Evolutionary conservation across 2,888 invertebrate species (phyloP).

Genomic region (Drosophila mercatorum): DNA sequence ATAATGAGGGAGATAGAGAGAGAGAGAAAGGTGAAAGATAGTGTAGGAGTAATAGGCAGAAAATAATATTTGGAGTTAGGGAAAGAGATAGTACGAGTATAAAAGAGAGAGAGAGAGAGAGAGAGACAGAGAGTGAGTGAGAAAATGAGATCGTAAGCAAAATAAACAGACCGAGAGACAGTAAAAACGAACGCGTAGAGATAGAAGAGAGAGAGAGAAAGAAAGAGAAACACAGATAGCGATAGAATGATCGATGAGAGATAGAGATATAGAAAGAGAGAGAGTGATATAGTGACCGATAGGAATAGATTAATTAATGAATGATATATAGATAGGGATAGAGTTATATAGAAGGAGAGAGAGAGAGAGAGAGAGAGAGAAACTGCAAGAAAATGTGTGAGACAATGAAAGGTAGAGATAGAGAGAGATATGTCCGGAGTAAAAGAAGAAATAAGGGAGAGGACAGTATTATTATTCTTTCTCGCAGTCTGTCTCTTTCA

Average conservation of each 20-base stretch:
- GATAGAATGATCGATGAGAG: not conserved
- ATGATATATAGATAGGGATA: not conserved
- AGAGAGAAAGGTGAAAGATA: too few species aligned
- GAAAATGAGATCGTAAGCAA: accelerated
- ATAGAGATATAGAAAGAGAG: not conserved
- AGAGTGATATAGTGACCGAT: not conserved
- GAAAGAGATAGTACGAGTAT: too few species aligned
- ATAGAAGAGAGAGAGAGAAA: not conserved
- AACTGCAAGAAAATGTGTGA: too few species aligned
- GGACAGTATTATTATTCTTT: too few species aligned
- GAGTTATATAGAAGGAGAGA: not conserved
- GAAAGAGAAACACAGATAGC: not conserved
- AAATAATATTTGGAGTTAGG: too few species aligned
- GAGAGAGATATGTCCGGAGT: not conserved
- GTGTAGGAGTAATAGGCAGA: too few species aligned
- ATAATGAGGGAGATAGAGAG: too few species aligned
- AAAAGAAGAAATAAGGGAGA: too few species aligned
- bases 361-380: not conserved
- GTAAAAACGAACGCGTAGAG: not conserved
- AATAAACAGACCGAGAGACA: not conserved
- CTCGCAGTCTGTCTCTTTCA: too few species aligned
- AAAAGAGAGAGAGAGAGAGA: not conserved
- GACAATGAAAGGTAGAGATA: too few species aligned
- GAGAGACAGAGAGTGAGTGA: not conserved
- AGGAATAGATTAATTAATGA: not conserved